These are phyloP conservation scores for Prionailurus viverrinus DNA, from an alignment of 2,113 vertebrate species.

Conservation along the genomic window DNA sequence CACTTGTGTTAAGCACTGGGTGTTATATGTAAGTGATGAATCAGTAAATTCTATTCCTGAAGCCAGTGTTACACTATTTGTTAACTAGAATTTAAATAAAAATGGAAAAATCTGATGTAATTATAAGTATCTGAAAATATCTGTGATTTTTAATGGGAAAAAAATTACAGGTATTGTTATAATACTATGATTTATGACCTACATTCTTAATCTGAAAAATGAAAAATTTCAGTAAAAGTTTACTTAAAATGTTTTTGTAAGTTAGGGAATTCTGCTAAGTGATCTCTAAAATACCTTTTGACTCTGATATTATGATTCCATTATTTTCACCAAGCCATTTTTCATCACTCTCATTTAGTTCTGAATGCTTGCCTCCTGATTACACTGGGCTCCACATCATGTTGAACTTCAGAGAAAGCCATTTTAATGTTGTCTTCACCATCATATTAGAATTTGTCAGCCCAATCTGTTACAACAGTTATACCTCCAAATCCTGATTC, in stretches of 20 bases:
- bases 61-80: no score
- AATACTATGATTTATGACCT: neutral
- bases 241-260: neutral
- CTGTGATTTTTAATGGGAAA: neutral
- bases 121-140: constrained; percentile 7
- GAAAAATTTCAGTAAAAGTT: neutral
- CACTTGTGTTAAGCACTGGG: no score
- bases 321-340: neutral
- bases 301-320: neutral
- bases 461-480: neutral
- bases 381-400: neutral
- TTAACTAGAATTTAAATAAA: no score
- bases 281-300: neutral
- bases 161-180: neutral
- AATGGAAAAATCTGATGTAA: no score
- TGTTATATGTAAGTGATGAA: no score
- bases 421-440: neutral
- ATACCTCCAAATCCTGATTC: neutral
- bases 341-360: neutral
- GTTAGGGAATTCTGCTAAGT: neutral
- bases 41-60: no score
- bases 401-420: neutral
- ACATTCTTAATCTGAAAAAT: neutral
- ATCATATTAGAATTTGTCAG: neutral
- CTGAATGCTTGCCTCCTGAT: neutral